phyloP scores from a whole-genome alignment of 2,797 vertebrate genomes.

The Channa striata region DNA sequence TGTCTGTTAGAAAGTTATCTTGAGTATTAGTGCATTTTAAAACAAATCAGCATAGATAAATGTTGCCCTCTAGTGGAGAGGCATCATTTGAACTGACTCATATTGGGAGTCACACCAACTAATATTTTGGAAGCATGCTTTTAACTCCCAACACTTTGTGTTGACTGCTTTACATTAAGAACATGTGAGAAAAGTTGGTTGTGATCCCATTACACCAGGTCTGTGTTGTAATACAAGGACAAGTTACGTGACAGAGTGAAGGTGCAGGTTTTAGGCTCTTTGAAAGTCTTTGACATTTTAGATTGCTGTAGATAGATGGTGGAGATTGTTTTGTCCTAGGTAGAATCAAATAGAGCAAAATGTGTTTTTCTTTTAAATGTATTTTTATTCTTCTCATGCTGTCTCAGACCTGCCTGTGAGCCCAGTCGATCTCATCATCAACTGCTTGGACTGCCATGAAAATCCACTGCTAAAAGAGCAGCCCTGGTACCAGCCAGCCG shows the following conservation, averaged over 20 bases:
- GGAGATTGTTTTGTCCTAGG: neutral
- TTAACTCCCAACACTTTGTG: neutral
- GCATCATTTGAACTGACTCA: neutral
- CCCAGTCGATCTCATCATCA: constrained; percentile 93
- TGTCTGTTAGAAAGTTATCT: neutral
- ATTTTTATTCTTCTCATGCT: neutral
- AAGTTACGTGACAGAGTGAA: neutral
- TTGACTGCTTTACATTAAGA: neutral
- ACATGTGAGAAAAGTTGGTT: neutral
- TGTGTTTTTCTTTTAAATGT: too few species aligned
- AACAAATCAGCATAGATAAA: constrained; percentile 39
- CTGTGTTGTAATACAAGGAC: neutral
- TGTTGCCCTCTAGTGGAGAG: constrained; percentile 73
- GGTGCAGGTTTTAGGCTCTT: neutral
- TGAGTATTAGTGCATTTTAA: neutral
- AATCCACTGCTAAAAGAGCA: constrained; percentile 90
- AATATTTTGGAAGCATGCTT: neutral
- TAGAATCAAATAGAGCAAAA: neutral
- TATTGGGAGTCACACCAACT: neutral
- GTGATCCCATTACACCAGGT: neutral
- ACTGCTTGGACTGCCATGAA: constrained; percentile 93
- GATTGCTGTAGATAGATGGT: neutral
- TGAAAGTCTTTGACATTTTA: neutral
- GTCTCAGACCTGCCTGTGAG: constrained; percentile 88
- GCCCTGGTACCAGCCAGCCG: constrained; percentile 91